Evolutionary conservation across 1,140 invertebrate species (phyloP).

Genomic region (Lordiphosa stackelbergi): DNA sequence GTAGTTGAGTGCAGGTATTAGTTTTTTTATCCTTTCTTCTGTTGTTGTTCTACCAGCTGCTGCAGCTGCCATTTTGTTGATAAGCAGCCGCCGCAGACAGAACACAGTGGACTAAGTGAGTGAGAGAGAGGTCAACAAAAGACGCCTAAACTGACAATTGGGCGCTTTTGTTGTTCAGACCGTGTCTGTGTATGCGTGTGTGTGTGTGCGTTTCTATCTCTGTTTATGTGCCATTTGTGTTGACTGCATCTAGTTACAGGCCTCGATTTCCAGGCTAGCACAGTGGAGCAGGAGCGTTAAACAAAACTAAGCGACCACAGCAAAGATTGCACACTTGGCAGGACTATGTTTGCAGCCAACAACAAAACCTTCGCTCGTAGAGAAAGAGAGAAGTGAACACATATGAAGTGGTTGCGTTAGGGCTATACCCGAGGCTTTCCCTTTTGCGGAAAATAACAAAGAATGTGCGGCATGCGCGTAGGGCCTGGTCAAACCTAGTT

Average conservation of each 20-base stretch:
- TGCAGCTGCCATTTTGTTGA: conserved; percentile 58
- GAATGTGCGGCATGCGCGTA: no score
- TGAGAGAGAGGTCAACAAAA: conserved; percentile 37
- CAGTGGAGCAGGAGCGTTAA: not conserved
- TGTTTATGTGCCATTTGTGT: conserved; percentile 41
- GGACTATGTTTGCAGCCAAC: no score
- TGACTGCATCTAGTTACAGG: conserved; percentile 59
- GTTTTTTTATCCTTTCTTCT: conserved; percentile 2
- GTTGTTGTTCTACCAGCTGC: conserved; percentile 12
- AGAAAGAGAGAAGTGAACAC: no score
- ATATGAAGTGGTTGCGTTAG: no score
- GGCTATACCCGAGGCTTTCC: no score
- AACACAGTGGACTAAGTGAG: conserved; percentile 4
- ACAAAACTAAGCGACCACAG: no score
- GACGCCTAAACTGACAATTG: conserved; percentile 62
- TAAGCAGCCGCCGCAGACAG: conserved; percentile 44
- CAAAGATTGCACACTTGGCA: no score
- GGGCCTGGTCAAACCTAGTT: no score
- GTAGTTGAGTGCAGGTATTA: conserved; percentile 15
- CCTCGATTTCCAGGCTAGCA: not conserved
- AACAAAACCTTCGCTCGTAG: no score
- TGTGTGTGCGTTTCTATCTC: conserved; percentile 23
- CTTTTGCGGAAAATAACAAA: no score
- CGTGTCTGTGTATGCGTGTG: conserved; percentile 38
- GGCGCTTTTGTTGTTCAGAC: conserved; percentile 56